A percentile compares a stretch with the other conserved stretches of the same genome.
phyloP scores from a whole-genome alignment of 2,797 vertebrate species.

The Pyrocephalus nanus region DNA sequence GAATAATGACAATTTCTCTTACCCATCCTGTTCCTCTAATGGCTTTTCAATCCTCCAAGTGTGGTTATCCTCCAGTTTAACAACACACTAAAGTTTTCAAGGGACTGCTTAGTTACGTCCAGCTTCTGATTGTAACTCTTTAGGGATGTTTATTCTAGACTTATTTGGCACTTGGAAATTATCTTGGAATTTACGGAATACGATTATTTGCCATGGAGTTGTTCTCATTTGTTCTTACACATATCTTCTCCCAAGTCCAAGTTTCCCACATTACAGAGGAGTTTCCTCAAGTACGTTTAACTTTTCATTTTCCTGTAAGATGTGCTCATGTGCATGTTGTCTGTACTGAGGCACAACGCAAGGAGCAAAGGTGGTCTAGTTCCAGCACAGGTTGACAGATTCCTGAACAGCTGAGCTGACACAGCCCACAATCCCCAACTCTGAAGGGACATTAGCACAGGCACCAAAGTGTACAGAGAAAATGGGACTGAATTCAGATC shows the following conservation, averaged over 20 bases:
- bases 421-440: neutral
- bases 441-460: neutral
- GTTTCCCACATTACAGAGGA: neutral
- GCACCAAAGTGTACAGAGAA: neutral
- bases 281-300: neutral
- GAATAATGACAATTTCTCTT: neutral
- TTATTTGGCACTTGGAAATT: neutral
- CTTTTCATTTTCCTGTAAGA: neutral
- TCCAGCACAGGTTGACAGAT: neutral
- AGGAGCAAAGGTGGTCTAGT: neutral
- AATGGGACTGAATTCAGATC: neutral
- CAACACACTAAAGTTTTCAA: neutral
- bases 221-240: neutral
- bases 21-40: rapidly evolving
- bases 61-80: neutral
- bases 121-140: neutral
- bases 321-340: neutral
- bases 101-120: neutral
- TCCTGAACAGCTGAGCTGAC: neutral
- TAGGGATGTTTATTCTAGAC: neutral
- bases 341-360: neutral
- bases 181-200: neutral
- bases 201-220: neutral
- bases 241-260: neutral
- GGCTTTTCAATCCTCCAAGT: neutral